Evolutionary conservation across 2,113 vertebrate species (phyloP).

Genomic region (Corynorhinus townsendii): DNA sequence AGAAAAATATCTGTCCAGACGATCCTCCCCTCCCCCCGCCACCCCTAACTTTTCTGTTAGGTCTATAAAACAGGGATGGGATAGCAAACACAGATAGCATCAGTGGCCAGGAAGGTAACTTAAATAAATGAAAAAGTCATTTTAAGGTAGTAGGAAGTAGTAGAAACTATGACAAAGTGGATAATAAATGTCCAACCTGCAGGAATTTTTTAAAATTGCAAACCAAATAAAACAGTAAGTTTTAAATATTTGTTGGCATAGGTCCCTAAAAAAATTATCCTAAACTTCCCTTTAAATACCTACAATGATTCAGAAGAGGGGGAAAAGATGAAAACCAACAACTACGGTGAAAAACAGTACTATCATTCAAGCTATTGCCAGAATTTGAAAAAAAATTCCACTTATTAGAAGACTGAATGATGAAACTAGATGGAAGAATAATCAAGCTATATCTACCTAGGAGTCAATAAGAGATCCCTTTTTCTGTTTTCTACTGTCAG

Average conservation of each 20-base stretch:
- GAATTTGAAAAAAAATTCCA: neutral
- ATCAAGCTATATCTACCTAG: neutral
- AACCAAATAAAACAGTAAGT: conserved; percentile 29
- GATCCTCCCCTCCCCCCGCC: accelerated
- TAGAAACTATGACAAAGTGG: neutral
- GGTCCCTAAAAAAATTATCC: neutral
- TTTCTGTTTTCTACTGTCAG: neutral
- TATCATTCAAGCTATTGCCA: neutral
- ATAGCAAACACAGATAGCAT: neutral
- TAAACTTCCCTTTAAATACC: conserved; percentile 15
- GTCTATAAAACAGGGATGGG: neutral
- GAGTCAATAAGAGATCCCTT: neutral
- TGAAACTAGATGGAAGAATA: neutral
- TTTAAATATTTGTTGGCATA: conserved; percentile 15
- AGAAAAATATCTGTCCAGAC: neutral
- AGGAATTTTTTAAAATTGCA: neutral
- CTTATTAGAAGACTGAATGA: neutral
- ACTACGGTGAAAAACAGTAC: neutral
- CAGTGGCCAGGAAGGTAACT: neutral
- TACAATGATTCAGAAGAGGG: neutral
- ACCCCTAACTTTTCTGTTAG: neutral
- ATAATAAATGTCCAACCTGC: neutral
- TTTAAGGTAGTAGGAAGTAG: neutral
- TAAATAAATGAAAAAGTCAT: neutral
- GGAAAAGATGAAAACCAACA: neutral